These are phyloP conservation scores for Goniozus legneri DNA, from an alignment of 1,140 invertebrate species.

Conservation along the genomic window DNA sequence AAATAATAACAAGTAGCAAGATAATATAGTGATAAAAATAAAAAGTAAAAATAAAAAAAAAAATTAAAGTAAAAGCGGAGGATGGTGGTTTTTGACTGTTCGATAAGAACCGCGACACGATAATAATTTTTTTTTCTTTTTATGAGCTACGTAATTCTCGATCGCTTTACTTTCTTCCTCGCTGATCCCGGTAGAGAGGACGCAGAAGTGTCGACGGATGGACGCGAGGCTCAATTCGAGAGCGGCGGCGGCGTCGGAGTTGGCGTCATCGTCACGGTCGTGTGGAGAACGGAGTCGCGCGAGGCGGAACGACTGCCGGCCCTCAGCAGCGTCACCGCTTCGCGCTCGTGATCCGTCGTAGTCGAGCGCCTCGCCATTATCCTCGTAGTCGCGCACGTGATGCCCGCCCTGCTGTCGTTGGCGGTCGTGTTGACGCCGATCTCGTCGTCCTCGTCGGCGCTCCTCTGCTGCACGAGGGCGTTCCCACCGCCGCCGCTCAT, in stretches of 20 bases:
- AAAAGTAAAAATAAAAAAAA: too few species aligned
- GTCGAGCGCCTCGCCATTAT: not conserved
- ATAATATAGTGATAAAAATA: too few species aligned
- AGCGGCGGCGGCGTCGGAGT: conserved; percentile 43
- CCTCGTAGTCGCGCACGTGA: not conserved
- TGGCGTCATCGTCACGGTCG: conserved; percentile 44
- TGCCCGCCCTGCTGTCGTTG: conserved; percentile 18
- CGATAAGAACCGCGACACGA: too few species aligned
- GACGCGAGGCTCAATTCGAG: conserved; percentile 33
- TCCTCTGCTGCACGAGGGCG: conserved; percentile 28
- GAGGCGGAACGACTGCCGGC: conserved; percentile 67
- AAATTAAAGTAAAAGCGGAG: not conserved
- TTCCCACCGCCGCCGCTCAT: conserved; percentile 45
- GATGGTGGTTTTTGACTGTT: too few species aligned
- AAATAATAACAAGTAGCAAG: too few species aligned
- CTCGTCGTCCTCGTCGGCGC: conserved; percentile 15
- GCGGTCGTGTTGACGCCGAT: conserved; percentile 20
- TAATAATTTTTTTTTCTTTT: too few species aligned
- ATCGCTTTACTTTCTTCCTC: not conserved
- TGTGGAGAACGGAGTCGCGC: conserved; percentile 62
- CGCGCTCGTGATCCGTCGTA: conserved; percentile 57
- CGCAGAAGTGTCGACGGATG: not conserved
- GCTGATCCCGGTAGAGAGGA: conserved; percentile 1
- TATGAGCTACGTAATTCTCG: not conserved
- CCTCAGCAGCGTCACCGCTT: conserved; percentile 64